phyloP scores from a whole-genome alignment of 1,140 invertebrate genomes.

The Drosophila yakuba region DNA sequence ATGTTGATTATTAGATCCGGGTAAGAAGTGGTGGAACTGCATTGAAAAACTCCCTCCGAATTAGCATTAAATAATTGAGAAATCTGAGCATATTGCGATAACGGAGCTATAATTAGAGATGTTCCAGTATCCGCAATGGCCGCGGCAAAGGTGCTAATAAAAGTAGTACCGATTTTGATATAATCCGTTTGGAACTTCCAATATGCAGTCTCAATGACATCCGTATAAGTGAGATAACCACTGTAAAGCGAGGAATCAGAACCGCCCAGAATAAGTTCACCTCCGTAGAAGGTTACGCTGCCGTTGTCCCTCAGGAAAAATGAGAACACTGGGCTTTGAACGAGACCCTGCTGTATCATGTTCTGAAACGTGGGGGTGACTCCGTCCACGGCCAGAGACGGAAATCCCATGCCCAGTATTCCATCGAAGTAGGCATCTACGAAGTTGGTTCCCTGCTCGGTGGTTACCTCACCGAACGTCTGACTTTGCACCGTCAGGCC shows the following conservation, averaged over 20 bases:
- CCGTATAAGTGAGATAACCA: conserved; percentile 95
- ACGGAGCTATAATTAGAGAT: conserved; percentile 89
- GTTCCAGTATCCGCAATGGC: conserved; percentile 93
- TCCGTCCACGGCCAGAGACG: conserved; percentile 93
- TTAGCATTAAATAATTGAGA: conserved; percentile 7
- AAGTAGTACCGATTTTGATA: conserved; percentile 86
- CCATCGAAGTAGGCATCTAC: conserved; percentile 98
- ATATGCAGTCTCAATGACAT: conserved; percentile 93
- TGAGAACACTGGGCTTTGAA: conserved; percentile 94
- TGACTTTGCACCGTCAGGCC: conserved; percentile 90
- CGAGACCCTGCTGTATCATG: conserved; percentile 93
- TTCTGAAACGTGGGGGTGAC: conserved; percentile 97
- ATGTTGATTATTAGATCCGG: conserved; percentile 54
- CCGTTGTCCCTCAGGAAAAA: conserved; percentile 94
- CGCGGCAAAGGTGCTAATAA: conserved; percentile 86
- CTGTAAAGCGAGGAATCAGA: conserved; percentile 94
- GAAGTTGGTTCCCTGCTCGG: conserved; percentile 94
- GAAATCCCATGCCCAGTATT: conserved; percentile 96
- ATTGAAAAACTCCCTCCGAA: conserved; percentile 39
- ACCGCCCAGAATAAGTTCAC: conserved; percentile 97
- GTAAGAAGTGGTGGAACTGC: conserved; percentile 24
- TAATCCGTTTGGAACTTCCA: conserved; percentile 98
- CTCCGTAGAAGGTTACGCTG: conserved; percentile 88
- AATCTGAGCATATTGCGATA: conserved; percentile 14
- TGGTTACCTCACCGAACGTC: conserved; percentile 99